These are phyloP conservation scores for Falco biarmicus DNA, from an alignment of 2,797 vertebrate species.

Conservation along the genomic window DNA sequence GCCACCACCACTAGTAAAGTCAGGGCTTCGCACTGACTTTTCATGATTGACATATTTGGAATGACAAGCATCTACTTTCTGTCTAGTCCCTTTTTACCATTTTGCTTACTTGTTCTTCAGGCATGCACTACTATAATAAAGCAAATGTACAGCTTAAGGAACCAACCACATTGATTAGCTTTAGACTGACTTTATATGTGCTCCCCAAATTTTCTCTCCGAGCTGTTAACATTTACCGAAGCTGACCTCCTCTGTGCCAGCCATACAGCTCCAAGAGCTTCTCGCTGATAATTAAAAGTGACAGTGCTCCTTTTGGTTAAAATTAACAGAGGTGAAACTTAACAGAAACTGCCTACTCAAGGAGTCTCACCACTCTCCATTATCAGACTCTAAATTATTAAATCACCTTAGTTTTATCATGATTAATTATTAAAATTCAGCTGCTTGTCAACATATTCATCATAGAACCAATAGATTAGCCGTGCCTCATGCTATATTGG, in stretches of 20 bases:
- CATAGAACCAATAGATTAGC: slow-evolving; percentile 55
- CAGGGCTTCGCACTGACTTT: neutral
- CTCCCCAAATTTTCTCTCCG: neutral
- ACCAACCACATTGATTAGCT: neutral
- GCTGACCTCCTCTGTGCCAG: slow-evolving; percentile 15
- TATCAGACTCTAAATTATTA: slow-evolving; percentile 67
- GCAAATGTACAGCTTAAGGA: neutral
- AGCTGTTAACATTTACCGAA: neutral
- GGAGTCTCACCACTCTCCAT: slow-evolving; percentile 54
- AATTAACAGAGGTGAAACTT: slow-evolving; percentile 64
- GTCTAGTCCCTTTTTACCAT: neutral
- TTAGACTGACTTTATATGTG: neutral
- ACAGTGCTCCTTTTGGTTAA: slow-evolving; percentile 54
- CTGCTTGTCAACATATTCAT: slow-evolving; percentile 69
- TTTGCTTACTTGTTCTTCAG: neutral
- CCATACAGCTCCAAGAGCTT: neutral
- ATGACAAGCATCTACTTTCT: neutral
- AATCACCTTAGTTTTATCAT: slow-evolving; percentile 68
- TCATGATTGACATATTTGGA: neutral
- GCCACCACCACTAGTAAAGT: neutral
- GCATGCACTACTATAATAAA: neutral
- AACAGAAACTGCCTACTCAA: slow-evolving; percentile 51
- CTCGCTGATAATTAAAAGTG: slow-evolving; percentile 39
- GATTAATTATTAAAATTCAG: slow-evolving; percentile 78
- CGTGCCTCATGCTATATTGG: slow-evolving; percentile 39